phyloP scores from a whole-genome alignment of 2,888 invertebrate species.

The Spicauda simplicius region DNA sequence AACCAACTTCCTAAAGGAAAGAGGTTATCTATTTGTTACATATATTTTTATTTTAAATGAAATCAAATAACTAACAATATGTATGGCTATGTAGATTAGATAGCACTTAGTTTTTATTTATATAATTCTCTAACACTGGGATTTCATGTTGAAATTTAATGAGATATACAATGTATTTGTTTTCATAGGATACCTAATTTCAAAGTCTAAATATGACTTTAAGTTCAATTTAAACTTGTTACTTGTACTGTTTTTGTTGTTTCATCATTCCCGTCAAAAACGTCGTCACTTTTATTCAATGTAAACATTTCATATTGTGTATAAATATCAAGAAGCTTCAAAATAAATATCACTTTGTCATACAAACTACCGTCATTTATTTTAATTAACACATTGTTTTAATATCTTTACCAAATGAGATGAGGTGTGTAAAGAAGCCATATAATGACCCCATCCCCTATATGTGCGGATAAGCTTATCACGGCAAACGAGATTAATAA shows the following conservation, averaged over 20 bases:
- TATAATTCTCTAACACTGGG: slow-evolving; percentile 25
- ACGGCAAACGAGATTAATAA: slow-evolving; percentile 28
- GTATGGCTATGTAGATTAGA: slow-evolving; percentile 21
- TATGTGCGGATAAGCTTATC: slow-evolving; percentile 23
- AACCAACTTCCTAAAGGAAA: too few relatives aligned
- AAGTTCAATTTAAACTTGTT: too few relatives aligned
- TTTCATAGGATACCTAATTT: neutral
- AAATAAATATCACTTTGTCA: too few relatives aligned
- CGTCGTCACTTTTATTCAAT: too few relatives aligned
- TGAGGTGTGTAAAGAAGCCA: slow-evolving; percentile 25
- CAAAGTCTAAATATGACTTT: too few relatives aligned
- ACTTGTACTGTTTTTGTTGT: too few relatives aligned
- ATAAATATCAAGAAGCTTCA: too few relatives aligned
- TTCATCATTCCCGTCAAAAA: too few relatives aligned
- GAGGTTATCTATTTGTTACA: too few relatives aligned
- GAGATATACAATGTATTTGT: neutral
- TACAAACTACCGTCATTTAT: neutral
- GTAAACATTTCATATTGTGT: too few relatives aligned
- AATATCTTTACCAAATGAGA: neutral
- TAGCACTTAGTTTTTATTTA: slow-evolving; percentile 25
- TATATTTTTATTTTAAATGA: too few relatives aligned
- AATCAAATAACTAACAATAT: slow-evolving; percentile 9
- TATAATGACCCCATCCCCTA: slow-evolving; percentile 2
- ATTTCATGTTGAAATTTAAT: slow-evolving; percentile 32
- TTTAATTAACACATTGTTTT: neutral